Conservation (phyloP, 2,797 vertebrate genomes). For the Vultur gryphus region DNA sequence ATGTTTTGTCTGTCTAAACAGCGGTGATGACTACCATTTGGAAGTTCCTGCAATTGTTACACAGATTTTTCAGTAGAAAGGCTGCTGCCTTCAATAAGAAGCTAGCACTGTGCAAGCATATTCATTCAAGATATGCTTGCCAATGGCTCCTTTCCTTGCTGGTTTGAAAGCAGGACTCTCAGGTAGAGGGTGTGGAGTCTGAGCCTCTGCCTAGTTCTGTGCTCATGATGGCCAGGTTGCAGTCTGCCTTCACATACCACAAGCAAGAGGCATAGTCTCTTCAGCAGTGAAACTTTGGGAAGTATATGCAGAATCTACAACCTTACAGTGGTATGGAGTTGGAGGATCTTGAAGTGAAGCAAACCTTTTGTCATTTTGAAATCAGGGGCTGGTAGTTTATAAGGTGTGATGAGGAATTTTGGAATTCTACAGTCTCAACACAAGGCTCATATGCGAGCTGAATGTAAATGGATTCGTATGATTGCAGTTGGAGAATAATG, state of each 20-base stretch:
- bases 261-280: not conserved
- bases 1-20: not conserved
- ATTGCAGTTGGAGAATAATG: constrained; percentile 39
- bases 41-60: not conserved
- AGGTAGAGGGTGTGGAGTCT: not conserved
- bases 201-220: not conserved
- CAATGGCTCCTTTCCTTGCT: not conserved
- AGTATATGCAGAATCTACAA: not conserved
- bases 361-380: not conserved
- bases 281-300: not conserved
- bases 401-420: not conserved
- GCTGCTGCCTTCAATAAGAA: not conserved
- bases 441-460: not conserved
- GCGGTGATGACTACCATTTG: not conserved
- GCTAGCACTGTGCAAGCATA: not conserved
- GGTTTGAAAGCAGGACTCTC: not conserved
- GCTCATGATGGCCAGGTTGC: not conserved
- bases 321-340: not conserved
- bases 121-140: not conserved
- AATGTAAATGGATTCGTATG: constrained; percentile 59
- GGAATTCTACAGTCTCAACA: not conserved
- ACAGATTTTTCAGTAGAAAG: not conserved
- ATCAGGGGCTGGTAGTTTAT: not conserved
- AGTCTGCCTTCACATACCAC: not conserved
- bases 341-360: not conserved